Evolutionary conservation across 2,113 vertebrate species (phyloP).

Genomic region (Stigmatopora argus): DNA sequence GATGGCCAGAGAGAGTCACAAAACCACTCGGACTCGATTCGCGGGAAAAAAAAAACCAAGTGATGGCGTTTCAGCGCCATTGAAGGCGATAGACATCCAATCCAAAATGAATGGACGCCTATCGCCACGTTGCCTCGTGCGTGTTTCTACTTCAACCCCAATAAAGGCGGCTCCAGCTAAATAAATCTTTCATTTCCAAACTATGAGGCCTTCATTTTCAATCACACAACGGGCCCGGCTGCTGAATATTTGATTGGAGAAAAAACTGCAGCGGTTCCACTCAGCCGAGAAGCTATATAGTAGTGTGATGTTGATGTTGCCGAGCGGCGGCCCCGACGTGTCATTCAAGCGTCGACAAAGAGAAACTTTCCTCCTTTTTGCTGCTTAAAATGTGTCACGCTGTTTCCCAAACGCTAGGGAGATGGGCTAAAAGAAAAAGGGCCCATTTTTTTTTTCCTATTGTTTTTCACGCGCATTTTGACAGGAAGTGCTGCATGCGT

Average conservation of each 20-base stretch:
- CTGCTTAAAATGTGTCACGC: constrained; percentile 6
- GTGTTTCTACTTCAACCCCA: neutral
- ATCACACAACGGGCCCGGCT: constrained; percentile 2
- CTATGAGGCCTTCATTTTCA: constrained; percentile 6
- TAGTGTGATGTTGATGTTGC: neutral
- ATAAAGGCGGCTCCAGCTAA: neutral
- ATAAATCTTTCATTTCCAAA: constrained; percentile 9
- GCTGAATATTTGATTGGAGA: constrained; percentile 1
- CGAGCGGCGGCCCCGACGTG: constrained; percentile 1
- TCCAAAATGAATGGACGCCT: no score
- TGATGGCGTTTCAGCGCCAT: no score
- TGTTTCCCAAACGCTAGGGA: neutral
- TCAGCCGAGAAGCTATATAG: neutral
- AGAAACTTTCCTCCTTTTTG: constrained; percentile 5
- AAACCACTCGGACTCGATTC: no score
- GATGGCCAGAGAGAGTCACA: no score
- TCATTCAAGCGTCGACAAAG: constrained; percentile 6
- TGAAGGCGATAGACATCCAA: no score
- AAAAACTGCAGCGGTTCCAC: neutral
- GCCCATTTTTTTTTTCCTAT: neutral
- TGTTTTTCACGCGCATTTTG: neutral
- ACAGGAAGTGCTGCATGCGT: constrained; percentile 4
- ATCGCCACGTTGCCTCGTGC: neutral
- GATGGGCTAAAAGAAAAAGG: neutral
- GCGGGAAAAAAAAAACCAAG: no score